These are phyloP conservation scores for Drosophila seguyi DNA, from an alignment of 1,140 invertebrate genomes.

Conservation along the genomic window DNA sequence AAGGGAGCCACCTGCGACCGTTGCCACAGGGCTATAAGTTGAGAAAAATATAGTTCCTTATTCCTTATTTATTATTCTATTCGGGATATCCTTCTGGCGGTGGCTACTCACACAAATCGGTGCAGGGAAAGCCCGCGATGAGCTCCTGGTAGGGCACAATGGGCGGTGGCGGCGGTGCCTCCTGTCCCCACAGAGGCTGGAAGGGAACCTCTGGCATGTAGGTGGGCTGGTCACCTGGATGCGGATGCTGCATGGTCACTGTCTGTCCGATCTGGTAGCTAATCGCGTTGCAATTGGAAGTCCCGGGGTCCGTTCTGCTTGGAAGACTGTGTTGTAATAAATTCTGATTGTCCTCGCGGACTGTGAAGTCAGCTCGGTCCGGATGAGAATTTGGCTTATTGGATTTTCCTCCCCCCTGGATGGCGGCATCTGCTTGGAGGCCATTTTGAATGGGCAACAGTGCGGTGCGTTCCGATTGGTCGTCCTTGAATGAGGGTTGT, in stretches of 20 bases:
- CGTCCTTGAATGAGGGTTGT: constrained; percentile 10
- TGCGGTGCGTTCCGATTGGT: constrained; percentile 53
- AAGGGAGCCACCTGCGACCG: constrained; percentile 76
- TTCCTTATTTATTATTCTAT: no score
- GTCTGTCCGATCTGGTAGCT: constrained; percentile 13
- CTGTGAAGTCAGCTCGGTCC: constrained; percentile 30
- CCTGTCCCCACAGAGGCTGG: constrained; percentile 78
- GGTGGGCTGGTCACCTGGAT: constrained; percentile 71
- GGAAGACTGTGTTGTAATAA: constrained; percentile 73
- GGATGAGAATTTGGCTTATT: constrained; percentile 51
- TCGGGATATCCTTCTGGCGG: neutral
- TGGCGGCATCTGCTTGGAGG: constrained; percentile 43
- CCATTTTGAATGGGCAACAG: constrained; percentile 79
- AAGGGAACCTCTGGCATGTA: constrained; percentile 85
- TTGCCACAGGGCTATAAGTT: constrained; percentile 85
- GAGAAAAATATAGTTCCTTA: neutral
- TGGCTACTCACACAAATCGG: constrained; percentile 86
- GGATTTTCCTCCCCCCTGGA: constrained; percentile 60
- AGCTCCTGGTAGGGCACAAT: constrained; percentile 86
- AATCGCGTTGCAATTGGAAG: constrained; percentile 34
- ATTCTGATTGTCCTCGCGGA: constrained; percentile 52
- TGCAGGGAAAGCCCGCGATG: constrained; percentile 86
- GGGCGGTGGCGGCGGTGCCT: constrained; percentile 77
- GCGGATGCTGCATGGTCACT: constrained; percentile 75
- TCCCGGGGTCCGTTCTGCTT: constrained; percentile 71